Conservation (phyloP, 1,140 invertebrate species). For the Olivierus martensii region DNA sequence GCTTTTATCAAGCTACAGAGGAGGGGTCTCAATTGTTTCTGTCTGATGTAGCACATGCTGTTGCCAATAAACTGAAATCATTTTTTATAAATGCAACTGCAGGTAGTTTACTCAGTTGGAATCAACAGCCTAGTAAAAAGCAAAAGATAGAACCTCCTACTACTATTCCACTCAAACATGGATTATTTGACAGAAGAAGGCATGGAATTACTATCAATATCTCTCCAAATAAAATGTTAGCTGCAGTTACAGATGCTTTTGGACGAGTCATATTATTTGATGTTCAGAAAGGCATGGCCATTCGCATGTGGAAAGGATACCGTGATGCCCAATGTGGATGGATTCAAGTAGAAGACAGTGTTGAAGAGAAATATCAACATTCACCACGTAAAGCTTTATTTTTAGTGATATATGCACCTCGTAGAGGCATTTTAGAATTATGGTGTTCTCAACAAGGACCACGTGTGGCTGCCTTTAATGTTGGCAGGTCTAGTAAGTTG, state of each 20-base stretch:
- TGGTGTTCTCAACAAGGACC: conserved; percentile 72
- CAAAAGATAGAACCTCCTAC: conserved; percentile 38
- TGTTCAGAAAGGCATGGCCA: conserved; percentile 54
- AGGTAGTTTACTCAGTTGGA: conserved; percentile 23
- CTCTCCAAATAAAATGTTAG: conserved; percentile 64
- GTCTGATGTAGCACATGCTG: conserved; percentile 72
- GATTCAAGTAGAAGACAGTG: conserved; percentile 57
- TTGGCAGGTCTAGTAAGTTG: conserved; percentile 63
- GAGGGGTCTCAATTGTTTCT: conserved; percentile 43
- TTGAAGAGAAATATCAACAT: conserved; percentile 25
- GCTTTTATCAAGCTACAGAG: conserved; percentile 78
- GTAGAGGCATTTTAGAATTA: conserved; percentile 68
- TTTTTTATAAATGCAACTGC: conserved; percentile 30
- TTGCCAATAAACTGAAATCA: conserved; percentile 54
- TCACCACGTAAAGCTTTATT: conserved; percentile 47
- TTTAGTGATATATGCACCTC: conserved; percentile 70
- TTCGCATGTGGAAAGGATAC: conserved; percentile 86
- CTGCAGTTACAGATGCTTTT: conserved; percentile 66
- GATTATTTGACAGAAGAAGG: conserved; percentile 66
- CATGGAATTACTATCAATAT: conserved; percentile 52
- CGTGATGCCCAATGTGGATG: conserved; percentile 85
- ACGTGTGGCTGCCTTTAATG: conserved; percentile 76
- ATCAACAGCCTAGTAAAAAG: conserved; percentile 23
- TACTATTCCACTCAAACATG: conserved; percentile 38
- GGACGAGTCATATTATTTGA: conserved; percentile 76